Conservation (phyloP, 2,113 vertebrate species). For the Perca fluviatilis region DNA sequence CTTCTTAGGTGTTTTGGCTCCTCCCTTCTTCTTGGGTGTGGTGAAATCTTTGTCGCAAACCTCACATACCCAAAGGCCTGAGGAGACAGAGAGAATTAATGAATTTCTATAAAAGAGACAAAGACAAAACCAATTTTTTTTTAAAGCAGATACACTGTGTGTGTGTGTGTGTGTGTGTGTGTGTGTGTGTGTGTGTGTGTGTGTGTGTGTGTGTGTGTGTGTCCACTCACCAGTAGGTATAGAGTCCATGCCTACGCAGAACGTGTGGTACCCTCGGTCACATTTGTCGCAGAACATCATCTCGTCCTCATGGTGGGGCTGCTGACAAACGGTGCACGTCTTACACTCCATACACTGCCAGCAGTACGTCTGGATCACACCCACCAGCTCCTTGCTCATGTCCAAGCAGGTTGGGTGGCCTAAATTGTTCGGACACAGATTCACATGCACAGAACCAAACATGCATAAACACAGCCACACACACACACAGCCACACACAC, state of each 20-base stretch:
- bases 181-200: too few relatives aligned
- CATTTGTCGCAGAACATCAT: slow-evolving; percentile 99
- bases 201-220: too few relatives aligned
- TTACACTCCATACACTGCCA: slow-evolving; percentile 99
- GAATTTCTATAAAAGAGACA: not conserved
- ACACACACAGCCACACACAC: not conserved
- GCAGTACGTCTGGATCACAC: slow-evolving; percentile 95
- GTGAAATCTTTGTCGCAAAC: slow-evolving; percentile 91
- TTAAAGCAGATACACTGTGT: not conserved
- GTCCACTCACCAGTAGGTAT: slow-evolving; percentile 92
- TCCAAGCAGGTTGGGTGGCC: slow-evolving; percentile 98
- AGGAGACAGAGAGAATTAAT: slow-evolving; percentile 28
- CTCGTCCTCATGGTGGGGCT: slow-evolving; percentile 98
- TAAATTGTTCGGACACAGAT: slow-evolving; percentile 71
- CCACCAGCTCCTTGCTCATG: slow-evolving; percentile 92
- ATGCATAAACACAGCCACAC: not conserved
- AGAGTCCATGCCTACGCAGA: slow-evolving; percentile 95
- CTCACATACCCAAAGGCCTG: slow-evolving; percentile 98
- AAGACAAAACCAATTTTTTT: not conserved
- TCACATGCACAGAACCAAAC: slow-evolving; percentile 15
- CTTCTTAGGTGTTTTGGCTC: slow-evolving; percentile 92
- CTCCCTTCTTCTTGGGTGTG: slow-evolving; percentile 92
- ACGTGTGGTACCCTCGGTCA: slow-evolving; percentile 98
- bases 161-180: not conserved
- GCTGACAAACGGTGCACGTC: slow-evolving; percentile 95